These are phyloP conservation scores for Pseudomyrmex sp. DNA, from an alignment of 1,140 invertebrate species.

Conservation along the genomic window DNA sequence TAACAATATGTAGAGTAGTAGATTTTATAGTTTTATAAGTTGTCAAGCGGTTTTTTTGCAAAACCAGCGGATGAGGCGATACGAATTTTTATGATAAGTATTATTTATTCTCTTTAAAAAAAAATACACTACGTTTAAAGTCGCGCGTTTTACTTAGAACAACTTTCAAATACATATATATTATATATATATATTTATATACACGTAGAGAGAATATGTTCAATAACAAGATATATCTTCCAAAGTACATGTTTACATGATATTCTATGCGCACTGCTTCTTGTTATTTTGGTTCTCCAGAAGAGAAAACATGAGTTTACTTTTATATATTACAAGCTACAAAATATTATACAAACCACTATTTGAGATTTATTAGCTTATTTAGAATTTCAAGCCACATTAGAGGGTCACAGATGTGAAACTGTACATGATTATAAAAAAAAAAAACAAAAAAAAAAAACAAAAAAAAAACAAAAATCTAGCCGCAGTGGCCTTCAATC, in stretches of 20 bases:
- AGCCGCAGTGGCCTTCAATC: constrained; percentile 71
- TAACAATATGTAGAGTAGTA: too few relatives aligned
- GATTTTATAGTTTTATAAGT: too few relatives aligned
- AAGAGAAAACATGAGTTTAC: neutral
- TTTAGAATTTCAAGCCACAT: neutral
- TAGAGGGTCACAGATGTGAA: constrained; percentile 13
- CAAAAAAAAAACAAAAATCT: neutral
- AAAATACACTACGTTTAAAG: too few relatives aligned
- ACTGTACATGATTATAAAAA: neutral
- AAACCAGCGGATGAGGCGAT: too few relatives aligned
- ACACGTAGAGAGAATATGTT: neutral
- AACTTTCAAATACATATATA: neutral
- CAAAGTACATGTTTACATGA: constrained; percentile 69
- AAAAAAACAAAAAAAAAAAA: neutral
- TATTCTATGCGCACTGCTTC: constrained; percentile 51
- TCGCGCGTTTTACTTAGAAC: too few relatives aligned
- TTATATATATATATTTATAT: neutral
- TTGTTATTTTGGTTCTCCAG: constrained; percentile 21
- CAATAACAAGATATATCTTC: constrained; percentile 32
- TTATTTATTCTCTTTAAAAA: too few relatives aligned
- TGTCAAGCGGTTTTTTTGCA: too few relatives aligned
- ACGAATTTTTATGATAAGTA: too few relatives aligned
- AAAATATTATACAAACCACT: constrained; percentile 7
- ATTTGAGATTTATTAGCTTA: constrained; percentile 19
- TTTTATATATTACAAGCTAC: constrained; percentile 27